phyloP scores from a whole-genome alignment of 1,140 invertebrate genomes.

The Goniozus legneri region DNA sequence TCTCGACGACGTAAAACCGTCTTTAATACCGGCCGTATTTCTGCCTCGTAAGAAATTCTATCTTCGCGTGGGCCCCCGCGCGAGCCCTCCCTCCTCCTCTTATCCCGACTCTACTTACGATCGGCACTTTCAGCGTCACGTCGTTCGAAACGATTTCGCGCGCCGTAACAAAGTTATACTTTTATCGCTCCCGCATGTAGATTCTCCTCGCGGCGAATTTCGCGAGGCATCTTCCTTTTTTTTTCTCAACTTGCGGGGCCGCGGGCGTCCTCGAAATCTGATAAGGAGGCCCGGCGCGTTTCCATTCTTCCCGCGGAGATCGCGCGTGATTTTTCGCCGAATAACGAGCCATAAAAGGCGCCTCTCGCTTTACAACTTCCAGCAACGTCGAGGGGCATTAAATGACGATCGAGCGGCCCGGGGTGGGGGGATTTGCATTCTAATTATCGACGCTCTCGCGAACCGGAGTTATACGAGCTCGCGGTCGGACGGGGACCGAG shows the following conservation, averaged over 20 bases:
- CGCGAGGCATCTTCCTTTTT: not conserved
- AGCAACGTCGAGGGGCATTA: slow-evolving; percentile 28
- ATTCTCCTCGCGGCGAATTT: not conserved
- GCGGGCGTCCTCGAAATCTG: not conserved
- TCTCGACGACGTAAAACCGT: slow-evolving; percentile 22
- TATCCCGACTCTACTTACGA: not conserved
- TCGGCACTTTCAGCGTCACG: not conserved
- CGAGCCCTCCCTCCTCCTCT: too few relatives aligned
- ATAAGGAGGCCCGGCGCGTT: slow-evolving; percentile 3
- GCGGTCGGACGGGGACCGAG: slow-evolving; percentile 3
- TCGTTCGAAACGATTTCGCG: not conserved
- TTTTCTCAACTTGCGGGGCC: not conserved
- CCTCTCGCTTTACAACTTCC: slow-evolving; percentile 31
- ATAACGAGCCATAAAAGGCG: slow-evolving; percentile 34
- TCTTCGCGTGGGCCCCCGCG: slow-evolving; percentile 12
- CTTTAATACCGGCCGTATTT: slow-evolving; percentile 28
- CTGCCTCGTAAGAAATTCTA: slow-evolving; percentile 24
- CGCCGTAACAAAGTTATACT: not conserved
- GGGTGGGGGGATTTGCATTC: slow-evolving; percentile 35
- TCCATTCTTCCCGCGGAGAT: slow-evolving; percentile 26
- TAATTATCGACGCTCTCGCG: slow-evolving; percentile 35
- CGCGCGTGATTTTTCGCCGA: slow-evolving; percentile 26
- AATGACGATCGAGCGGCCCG: slow-evolving; percentile 7
- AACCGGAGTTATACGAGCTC: not conserved
- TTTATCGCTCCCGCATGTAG: not conserved